Evolutionary conservation across 2,797 vertebrate species (phyloP), one percentile per base, ranked within the genome.

Genomic region (Pseudopleuronectes americanus): DNA sequence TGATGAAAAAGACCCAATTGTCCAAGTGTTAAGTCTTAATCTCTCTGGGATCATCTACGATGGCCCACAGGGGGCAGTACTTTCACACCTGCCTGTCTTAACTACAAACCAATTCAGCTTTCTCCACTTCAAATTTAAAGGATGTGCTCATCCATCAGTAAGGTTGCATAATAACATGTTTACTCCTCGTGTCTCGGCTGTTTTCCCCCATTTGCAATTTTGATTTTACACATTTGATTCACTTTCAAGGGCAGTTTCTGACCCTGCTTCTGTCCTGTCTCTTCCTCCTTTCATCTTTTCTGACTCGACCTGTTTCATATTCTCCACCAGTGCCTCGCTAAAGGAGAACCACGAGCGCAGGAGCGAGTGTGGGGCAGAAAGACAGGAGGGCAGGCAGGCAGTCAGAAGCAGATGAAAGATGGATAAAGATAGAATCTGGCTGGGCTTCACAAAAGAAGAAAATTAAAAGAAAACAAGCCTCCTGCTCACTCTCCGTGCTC

Each of bases 141-240:
- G 22, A 57, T 59, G 21, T 23, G 64, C 62, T 72, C 41, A 51
- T 68, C 51, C 47, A n/a, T 55, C 54, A 68, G 55, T 26, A 22
- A 66, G 26, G 63, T 56, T 64, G 66, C 76, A 81, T 81, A 75
- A 86, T 79, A 68, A 67, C 53, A 47, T 49, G 67, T 71, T 60
- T 64, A 66, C 58, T 43, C 1, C 68, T 65, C 6, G 60, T 79
- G 69, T 76, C 64, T 52, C 17, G 68, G 64, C 66, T 68, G 66
- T 79, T 71, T 81, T 59, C 36, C 47, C 52, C 36, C 68, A 48
- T 85, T 45, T 85, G 86, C 78, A 74, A 83, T 90, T 91, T 85
- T 83, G 81, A 91, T 92, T 92, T 90, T 85, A 89, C 79, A 61
- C 87, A 84, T 88, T 86, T 89, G 74, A 89, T 84, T 70, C 77